Base-by-base conservation (phyloP, 1,140 invertebrate genomes). In the Papilio polytes region DNA sequence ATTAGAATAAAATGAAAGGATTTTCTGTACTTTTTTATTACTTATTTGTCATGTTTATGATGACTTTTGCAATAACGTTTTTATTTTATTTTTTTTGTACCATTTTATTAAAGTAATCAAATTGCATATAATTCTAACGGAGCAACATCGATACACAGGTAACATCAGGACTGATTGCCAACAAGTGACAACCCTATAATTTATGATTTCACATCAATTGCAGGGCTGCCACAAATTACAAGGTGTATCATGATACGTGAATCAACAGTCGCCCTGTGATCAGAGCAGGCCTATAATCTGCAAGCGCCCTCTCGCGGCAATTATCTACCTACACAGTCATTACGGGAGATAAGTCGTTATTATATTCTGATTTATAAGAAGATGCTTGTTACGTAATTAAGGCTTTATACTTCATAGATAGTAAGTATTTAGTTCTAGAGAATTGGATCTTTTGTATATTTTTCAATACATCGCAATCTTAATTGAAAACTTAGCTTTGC, bases 181-280 rank as follows among this genome's bases (percentile, higher is more conserved):
- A 70, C 10, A 15, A 70, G 26, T 70, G 22, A 36, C 63, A 70
- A 70, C 63, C 63, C 44, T 76, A 76, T 73, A 41, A 73, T 73
- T 73, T 73, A 63, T 78, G 20, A 36, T 44, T 70, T 79, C 77
- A 72, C 46, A 63, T 74, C 81, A 82, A 41, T 46, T 15, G 15
- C 51, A 72, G 66, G 41, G 78, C 78, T 81, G 66, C 72, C 72
- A 66, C 73, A 56, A 82, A 82, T 82, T 78, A 82, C 79, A 80
- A 82, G 81, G 78, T 82, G 72, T 80, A 51, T 48, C 77, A 73
- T 44, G 73, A 82, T 22, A 15, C 44, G n/a, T 46, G 41, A 51
- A 76, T 76, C 74, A 80, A 56, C 74, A 1, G 51, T 18, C 76
- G 74, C n/a, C 22, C 78, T 82, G 78, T 81, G 78, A 81, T 81